Conservation (phyloP, 2,888 invertebrate species). For the Drosophila pseudotakahashii region DNA sequence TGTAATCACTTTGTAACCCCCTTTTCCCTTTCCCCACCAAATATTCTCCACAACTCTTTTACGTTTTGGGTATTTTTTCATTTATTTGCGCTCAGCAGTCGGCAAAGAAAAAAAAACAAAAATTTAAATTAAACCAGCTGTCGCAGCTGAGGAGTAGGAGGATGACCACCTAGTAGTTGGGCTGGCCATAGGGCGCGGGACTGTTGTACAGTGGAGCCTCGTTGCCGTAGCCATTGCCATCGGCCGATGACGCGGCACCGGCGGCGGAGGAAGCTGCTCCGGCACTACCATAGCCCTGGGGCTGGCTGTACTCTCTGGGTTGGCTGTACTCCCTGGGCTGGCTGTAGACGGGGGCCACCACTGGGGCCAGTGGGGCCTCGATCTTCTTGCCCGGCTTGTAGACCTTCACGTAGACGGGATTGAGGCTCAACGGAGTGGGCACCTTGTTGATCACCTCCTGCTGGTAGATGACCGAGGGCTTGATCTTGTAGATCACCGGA, state of each 20-base stretch:
- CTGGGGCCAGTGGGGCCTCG: slow-evolving; percentile 73
- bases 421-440: slow-evolving; percentile 81
- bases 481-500: slow-evolving; percentile 83
- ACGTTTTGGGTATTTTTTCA: slow-evolving; percentile 40
- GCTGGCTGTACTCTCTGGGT: slow-evolving; percentile 47
- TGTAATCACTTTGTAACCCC: background rate
- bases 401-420: slow-evolving; percentile 83
- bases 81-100: slow-evolving; percentile 58
- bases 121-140: slow-evolving; percentile 51
- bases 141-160: slow-evolving; percentile 1
- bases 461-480: slow-evolving; percentile 82
- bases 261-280: slow-evolving; percentile 42
- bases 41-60: slow-evolving; percentile 1
- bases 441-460: slow-evolving; percentile 83
- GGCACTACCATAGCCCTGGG: slow-evolving; percentile 43
- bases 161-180: slow-evolving; percentile 57
- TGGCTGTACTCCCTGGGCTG: slow-evolving; percentile 54
- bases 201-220: slow-evolving; percentile 62
- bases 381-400: slow-evolving; percentile 83
- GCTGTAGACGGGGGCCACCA: slow-evolving; percentile 69
- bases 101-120: slow-evolving; percentile 58
- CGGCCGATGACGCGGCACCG: slow-evolving; percentile 44
- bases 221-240: slow-evolving; percentile 61
- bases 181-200: slow-evolving; percentile 62
- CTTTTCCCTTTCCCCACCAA: background rate